Evolutionary conservation across 2,888 invertebrate species (phyloP).

Genomic region (Nezara viridula): DNA sequence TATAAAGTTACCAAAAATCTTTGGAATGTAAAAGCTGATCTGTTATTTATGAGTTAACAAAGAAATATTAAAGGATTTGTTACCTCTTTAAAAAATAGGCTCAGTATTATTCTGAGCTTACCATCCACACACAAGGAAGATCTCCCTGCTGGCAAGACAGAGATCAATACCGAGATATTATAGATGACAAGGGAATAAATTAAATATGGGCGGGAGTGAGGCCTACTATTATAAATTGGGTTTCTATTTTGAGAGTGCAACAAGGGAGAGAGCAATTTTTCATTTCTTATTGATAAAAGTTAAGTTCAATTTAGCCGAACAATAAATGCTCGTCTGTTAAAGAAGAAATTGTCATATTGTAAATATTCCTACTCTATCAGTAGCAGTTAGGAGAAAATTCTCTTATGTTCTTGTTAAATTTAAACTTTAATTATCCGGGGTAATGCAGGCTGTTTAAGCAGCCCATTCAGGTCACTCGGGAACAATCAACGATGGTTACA

Average conservation of each 20-base stretch:
- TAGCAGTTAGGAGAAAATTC: neutral
- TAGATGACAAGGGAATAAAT: slow-evolving; percentile 22
- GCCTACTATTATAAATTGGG: neutral
- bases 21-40: too few relatives aligned
- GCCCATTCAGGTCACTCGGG: too few relatives aligned
- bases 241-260: neutral
- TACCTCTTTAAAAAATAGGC: too few relatives aligned
- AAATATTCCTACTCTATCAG: neutral
- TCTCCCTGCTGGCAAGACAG: neutral
- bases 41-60: too few relatives aligned
- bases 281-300: slow-evolving; percentile 20
- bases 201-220: neutral
- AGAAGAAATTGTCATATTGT: neutral
- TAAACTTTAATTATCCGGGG: neutral
- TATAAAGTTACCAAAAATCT: too few relatives aligned
- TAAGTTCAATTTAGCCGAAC: neutral
- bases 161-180: neutral
- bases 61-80: too few relatives aligned
- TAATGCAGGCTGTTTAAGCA: neutral
- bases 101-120: too few relatives aligned
- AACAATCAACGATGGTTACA: neutral
- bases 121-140: neutral
- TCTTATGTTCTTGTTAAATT: neutral
- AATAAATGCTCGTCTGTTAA: slow-evolving; percentile 42
- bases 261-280: neutral